phyloP scores from a whole-genome alignment of 2,113 vertebrate genomes.

The Gnathonemus longibarbis region DNA sequence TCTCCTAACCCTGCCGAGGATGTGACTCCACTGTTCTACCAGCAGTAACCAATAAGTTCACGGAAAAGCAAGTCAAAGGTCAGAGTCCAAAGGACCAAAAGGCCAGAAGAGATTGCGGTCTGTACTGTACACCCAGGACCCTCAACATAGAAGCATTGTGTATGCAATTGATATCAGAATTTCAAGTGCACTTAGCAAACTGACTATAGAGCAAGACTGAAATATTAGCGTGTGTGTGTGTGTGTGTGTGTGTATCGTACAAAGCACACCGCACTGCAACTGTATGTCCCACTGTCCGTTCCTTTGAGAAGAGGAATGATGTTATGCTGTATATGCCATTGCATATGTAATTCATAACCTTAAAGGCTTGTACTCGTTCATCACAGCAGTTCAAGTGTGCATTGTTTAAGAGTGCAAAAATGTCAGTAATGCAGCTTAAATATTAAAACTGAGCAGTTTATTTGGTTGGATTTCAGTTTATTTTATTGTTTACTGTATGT shows the following conservation, averaged over 20 bases:
- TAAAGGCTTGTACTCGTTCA: not conserved
- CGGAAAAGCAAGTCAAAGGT: not conserved
- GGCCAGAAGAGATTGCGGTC: not conserved
- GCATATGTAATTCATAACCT: conserved; percentile 12
- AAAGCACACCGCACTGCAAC: not conserved
- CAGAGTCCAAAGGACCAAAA: not conserved
- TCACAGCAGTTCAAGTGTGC: not conserved
- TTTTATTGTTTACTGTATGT: not conserved
- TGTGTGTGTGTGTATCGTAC: too few relatives aligned
- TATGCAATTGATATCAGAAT: not conserved
- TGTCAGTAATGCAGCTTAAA: not conserved
- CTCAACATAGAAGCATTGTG: not conserved
- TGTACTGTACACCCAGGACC: not conserved
- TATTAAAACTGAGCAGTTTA: not conserved
- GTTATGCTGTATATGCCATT: conserved; percentile 11
- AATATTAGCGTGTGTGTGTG: not conserved
- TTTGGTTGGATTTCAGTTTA: not conserved
- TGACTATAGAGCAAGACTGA: not conserved
- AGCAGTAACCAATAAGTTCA: conserved; percentile 10
- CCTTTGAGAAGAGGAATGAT: conserved; percentile 23
- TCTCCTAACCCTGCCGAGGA: conserved; percentile 53
- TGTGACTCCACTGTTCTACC: conserved; percentile 45
- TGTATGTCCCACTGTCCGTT: conserved; percentile 1
- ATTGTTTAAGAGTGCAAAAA: not conserved
- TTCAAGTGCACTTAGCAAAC: not conserved